Base-by-base conservation (phyloP, 2,797 vertebrate genomes). In the Pangasius djambal region DNA sequence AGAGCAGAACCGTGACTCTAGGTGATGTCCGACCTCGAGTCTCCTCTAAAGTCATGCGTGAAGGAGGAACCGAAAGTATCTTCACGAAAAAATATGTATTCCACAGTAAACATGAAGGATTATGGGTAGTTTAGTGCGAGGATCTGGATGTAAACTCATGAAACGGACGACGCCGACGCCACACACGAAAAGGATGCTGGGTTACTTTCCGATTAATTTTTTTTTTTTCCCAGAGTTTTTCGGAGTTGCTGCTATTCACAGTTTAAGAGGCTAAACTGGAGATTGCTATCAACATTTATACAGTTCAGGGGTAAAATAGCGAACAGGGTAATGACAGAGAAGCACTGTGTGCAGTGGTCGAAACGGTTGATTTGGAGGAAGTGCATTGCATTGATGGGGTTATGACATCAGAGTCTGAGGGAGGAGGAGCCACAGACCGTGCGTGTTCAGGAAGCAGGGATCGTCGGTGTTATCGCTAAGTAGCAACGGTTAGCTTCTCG, bases 361-460 rank as follows among this genome's bases (percentile, higher is more conserved):
- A 82, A 57, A 59, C 18, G 31, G 20, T 40, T 10, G 83, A 77
- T 74, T 28, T 31, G 37, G 63, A 86, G 63, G 75, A 85, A 85
- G 63, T 22, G 63, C 63, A 70, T 7, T 67, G 83, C 72, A 44
- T 55, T 61, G 74, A 78, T 34, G 25, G 37, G 40, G 69, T 59
- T 57, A 31, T 16, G 87, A 61, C 37, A 48, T 83, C 31, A 44
- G 55, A 63, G 88, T 89, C 92, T 92, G 83, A 91, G 93, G 94
- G 92, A 94, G 94, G 93, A 95, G 92, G 93, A 91, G 90, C 85
- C 90, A 92, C 87, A 93, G 92, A 89, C 52, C 18, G 91, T 89
- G 89, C 86, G 88, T 92, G 87, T 92, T 90, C 81, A 92, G 85
- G 83, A 86, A 65, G 78, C 91, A 91, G 94, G 93, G 89, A 65